A percentile compares a stretch with the other conserved stretches of the same genome.
Evolutionary conservation across 2,113 vertebrate species (phyloP).

Genomic region (Turnix velox): DNA sequence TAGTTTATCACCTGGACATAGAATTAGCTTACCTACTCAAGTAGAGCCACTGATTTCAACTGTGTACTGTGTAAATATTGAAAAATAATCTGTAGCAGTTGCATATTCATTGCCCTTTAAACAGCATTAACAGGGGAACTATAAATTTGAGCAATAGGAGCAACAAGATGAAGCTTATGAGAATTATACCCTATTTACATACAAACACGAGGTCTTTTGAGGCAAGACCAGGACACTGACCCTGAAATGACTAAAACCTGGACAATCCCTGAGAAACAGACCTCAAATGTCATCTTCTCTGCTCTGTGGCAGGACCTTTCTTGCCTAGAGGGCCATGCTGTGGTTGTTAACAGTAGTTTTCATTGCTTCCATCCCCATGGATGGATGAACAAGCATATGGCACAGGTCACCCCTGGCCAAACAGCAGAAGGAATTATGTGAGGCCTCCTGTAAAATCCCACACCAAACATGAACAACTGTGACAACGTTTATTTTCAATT

Average conservation of each 20-base stretch:
- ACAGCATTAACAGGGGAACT: not conserved
- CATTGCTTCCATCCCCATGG: not conserved
- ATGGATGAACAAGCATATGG: not conserved
- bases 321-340: not conserved
- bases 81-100: not conserved
- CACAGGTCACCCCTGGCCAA: not conserved
- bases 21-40: not conserved
- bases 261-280: not conserved
- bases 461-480: not conserved
- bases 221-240: not conserved
- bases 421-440: not conserved
- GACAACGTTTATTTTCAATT: not conserved
- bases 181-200: not conserved
- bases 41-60: not conserved
- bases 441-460: not conserved
- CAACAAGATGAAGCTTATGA: not conserved
- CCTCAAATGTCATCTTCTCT: not conserved
- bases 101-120: not conserved
- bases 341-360: not conserved
- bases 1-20: not conserved
- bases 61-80: not conserved
- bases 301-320: not conserved
- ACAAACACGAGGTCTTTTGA: not conserved
- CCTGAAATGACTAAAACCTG: too few relatives aligned
- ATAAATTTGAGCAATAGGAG: not conserved